Evolutionary conservation across 2,797 vertebrate genomes (phyloP).

Genomic region (Danio tinwini): DNA sequence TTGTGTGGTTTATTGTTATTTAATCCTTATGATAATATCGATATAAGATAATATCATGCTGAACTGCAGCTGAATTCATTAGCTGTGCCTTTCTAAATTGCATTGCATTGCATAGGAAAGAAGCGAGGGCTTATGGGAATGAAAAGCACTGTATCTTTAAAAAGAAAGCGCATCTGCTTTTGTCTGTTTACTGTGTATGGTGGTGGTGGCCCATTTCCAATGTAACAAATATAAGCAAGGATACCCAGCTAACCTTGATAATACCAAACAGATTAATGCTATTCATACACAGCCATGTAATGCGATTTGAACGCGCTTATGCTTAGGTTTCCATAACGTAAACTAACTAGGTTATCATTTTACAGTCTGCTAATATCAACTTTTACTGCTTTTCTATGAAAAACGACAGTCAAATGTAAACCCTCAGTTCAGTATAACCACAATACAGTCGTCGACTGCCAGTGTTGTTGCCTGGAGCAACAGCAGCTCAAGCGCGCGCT

Average conservation of each 20-base stretch:
- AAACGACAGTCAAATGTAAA: neutral
- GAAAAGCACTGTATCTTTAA: slow-evolving; percentile 48
- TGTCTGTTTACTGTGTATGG: slow-evolving; percentile 35
- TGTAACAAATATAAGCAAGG: neutral
- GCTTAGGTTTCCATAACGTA: slow-evolving; percentile 21
- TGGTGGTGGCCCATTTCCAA: slow-evolving; percentile 14
- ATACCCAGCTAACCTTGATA: slow-evolving; percentile 33
- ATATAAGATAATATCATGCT: neutral
- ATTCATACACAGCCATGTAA: slow-evolving; percentile 38
- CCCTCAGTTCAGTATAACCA: neutral
- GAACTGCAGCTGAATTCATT: neutral
- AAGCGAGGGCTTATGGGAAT: neutral
- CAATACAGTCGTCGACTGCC: slow-evolving; percentile 11
- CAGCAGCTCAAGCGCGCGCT: slow-evolving; percentile 35
- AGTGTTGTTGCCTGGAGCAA: slow-evolving; percentile 35
- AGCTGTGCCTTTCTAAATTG: neutral
- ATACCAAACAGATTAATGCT: slow-evolving; percentile 41
- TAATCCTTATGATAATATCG: neutral
- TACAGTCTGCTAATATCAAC: neutral
- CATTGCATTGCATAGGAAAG: neutral
- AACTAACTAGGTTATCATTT: slow-evolving; percentile 24
- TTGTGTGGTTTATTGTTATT: neutral
- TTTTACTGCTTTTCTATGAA: neutral
- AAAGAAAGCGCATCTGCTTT: slow-evolving; percentile 26
- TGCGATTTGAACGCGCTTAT: slow-evolving; percentile 39